These are phyloP conservation scores for Diabrotica balteata DNA, from an alignment of 2,888 invertebrate genomes.

Conservation along the genomic window DNA sequence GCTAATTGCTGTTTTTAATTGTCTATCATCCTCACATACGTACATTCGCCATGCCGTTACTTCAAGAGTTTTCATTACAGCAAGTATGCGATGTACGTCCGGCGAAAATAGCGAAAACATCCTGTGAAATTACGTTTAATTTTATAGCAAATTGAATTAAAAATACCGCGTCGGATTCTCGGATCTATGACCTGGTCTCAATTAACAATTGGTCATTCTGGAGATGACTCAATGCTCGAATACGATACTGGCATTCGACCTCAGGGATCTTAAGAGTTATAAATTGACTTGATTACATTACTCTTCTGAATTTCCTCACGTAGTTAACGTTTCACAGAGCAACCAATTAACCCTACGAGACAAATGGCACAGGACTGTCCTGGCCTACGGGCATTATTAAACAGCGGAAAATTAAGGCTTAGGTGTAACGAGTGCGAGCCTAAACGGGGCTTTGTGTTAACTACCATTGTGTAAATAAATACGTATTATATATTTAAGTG, in stretches of 20 bases:
- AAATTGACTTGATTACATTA: slow-evolving; percentile 23
- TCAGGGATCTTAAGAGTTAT: slow-evolving; percentile 14
- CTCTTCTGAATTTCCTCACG: slow-evolving; percentile 22
- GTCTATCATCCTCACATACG: no score
- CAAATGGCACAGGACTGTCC: not conserved
- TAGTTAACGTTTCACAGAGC: slow-evolving; percentile 23
- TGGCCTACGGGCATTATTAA: not conserved
- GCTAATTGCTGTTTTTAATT: no score
- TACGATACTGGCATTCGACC: slow-evolving; percentile 9
- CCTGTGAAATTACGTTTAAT: not conserved
- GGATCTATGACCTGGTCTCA: slow-evolving; percentile 6
- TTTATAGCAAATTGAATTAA: not conserved
- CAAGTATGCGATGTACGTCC: no score
- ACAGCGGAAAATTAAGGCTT: no score
- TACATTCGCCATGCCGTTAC: no score
- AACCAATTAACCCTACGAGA: slow-evolving; percentile 23
- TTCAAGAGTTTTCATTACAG: no score
- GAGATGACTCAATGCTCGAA: slow-evolving; percentile 9
- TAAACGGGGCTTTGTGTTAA: no score
- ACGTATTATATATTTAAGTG: no score
- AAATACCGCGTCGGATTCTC: slow-evolving; percentile 3
- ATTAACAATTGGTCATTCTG: slow-evolving; percentile 7
- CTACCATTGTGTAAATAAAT: no score
- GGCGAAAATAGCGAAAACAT: no score
- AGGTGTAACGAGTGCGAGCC: no score